Conservation (phyloP, 1,140 invertebrate species). For the Mamestra configurata region DNA sequence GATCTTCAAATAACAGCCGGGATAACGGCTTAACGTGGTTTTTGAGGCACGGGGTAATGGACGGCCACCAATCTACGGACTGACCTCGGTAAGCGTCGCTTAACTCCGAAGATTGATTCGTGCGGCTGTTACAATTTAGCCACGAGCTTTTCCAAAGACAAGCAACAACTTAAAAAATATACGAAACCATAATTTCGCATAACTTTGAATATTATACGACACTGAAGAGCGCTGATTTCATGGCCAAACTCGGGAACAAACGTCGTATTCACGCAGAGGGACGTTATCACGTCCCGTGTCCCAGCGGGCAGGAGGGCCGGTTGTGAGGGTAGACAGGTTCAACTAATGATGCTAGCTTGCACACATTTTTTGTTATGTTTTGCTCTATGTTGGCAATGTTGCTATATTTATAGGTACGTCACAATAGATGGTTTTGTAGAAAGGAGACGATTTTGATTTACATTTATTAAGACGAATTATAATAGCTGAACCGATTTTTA, state of each 20-base stretch:
- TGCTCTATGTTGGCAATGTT: conserved; percentile 10
- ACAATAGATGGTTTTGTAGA: not conserved
- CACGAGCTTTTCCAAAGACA: too few species aligned
- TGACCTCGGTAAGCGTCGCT: too few species aligned
- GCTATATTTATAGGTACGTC: not conserved
- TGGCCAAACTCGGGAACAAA: conserved; percentile 59
- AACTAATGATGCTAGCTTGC: conserved; percentile 75
- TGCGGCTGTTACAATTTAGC: too few species aligned
- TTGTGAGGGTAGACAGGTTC: conserved; percentile 67
- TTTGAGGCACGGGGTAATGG: too few species aligned
- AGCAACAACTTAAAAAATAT: too few species aligned
- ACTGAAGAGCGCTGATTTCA: conserved; percentile 35
- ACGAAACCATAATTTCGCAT: too few species aligned
- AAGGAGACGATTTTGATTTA: not conserved
- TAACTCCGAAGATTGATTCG: too few species aligned
- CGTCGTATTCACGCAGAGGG: conserved; percentile 65
- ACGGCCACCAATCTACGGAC: too few species aligned
- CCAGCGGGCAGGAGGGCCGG: conserved; percentile 62
- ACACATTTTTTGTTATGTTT: conserved; percentile 67
- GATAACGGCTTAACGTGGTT: too few species aligned
- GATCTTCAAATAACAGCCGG: too few species aligned
- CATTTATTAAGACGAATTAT: too few species aligned
- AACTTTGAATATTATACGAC: not conserved
- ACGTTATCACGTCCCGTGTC: conserved; percentile 73
- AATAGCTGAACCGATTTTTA: too few species aligned